These are phyloP conservation scores for Cynopterus brachyotis DNA, from an alignment of 2,113 vertebrate genomes.

Conservation along the genomic window DNA sequence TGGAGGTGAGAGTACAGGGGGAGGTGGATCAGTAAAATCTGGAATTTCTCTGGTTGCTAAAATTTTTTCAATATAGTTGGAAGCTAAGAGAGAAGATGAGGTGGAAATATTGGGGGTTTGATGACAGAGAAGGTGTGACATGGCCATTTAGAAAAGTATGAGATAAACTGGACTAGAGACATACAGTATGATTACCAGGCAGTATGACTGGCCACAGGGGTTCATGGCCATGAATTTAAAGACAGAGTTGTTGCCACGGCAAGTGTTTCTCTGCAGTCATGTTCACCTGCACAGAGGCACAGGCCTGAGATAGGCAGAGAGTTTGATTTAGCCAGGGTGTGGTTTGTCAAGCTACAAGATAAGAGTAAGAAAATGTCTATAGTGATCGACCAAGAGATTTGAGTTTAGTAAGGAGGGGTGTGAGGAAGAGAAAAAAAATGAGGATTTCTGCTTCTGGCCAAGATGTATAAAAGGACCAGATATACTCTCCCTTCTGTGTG, in stretches of 20 bases:
- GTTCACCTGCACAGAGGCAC: not conserved
- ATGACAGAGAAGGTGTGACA: not conserved
- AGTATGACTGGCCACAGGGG: not conserved
- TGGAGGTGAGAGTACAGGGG: not conserved
- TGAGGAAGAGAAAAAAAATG: not conserved
- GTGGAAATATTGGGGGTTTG: not conserved
- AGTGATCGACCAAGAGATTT: not conserved
- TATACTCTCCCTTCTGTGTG: not conserved
- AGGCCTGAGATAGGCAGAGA: not conserved
- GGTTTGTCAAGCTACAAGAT: not conserved
- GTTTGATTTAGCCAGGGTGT: not conserved
- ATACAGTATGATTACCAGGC: not conserved
- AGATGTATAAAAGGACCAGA: not conserved
- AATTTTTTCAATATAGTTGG: not conserved
- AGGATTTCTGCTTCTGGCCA: not conserved
- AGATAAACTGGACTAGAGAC: not conserved
- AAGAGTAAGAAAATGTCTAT: not conserved
- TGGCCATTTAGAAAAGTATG: not conserved
- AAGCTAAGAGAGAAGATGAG: not conserved
- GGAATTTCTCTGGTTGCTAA: not conserved
- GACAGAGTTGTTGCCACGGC: not conserved
- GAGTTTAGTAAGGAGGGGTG: not conserved
- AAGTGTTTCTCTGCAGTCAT: not conserved
- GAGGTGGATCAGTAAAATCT: not conserved
- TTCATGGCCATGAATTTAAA: not conserved